phyloP scores from a whole-genome alignment of 1,140 invertebrate genomes.

The Oryctes rhinoceros region DNA sequence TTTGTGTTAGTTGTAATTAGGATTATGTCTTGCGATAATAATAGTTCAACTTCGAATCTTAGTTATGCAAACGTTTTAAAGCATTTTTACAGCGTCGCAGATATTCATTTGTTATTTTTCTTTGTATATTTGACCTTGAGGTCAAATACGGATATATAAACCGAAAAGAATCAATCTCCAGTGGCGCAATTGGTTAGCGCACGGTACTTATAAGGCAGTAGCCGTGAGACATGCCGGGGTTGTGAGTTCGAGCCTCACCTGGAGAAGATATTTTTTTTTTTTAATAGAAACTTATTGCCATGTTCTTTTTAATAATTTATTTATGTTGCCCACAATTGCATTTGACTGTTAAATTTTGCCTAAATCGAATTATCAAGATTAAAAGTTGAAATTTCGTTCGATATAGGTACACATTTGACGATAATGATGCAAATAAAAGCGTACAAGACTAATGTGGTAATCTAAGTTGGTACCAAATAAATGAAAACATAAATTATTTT shows the following conservation, averaged over 20 bases:
- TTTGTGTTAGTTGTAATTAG: conserved; percentile 78
- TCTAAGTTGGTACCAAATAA: no score
- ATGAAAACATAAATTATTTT: no score
- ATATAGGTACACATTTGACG: no score
- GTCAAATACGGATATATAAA: background rate
- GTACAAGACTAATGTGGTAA: no score
- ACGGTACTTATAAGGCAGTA: conserved; percentile 83
- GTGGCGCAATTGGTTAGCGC: conserved; percentile 86
- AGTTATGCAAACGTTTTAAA: conserved; percentile 73
- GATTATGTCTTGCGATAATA: conserved; percentile 87
- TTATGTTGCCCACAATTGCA: no score
- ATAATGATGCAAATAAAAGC: no score
- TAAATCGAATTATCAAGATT: no score
- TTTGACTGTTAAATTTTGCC: no score
- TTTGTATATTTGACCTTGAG: background rate
- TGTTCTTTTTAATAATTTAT: background rate
- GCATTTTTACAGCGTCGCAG: conserved; percentile 51
- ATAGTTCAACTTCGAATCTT: conserved; percentile 89
- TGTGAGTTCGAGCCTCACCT: conserved; percentile 97
- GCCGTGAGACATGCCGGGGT: conserved; percentile 85
- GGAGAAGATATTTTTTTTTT: conserved; percentile 49
- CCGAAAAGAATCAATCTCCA: conserved; percentile 63
- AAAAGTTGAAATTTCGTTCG: no score
- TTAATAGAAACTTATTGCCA: background rate
- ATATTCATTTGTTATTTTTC: conserved; percentile 22